Evolutionary conservation across 2,888 invertebrate species (phyloP).

Genomic region (Hypena proboscidalis): DNA sequence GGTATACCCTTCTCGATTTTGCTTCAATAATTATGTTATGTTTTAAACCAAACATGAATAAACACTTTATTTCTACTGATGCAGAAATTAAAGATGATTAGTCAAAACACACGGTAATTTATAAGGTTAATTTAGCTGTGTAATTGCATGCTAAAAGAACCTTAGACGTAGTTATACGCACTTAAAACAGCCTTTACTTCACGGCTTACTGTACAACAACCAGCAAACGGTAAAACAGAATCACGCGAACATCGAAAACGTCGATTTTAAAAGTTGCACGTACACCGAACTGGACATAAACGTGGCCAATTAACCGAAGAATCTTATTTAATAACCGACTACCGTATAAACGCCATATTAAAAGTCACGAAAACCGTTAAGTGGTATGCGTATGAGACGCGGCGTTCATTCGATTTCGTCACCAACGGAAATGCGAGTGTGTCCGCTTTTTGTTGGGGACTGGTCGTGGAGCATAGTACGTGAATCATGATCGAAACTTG

Average conservation of each 20-base stretch:
- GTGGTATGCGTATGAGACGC: constrained; percentile 68
- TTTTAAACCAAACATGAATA: constrained; percentile 13
- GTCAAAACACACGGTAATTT: neutral
- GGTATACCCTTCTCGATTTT: constrained; percentile 42
- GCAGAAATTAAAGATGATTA: neutral
- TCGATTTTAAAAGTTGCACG: constrained; percentile 61
- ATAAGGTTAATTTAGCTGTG: constrained; percentile 12
- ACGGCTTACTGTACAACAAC: constrained; percentile 56
- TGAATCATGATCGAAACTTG: constrained; percentile 69
- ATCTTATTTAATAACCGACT: constrained; percentile 78
- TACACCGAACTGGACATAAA: constrained; percentile 62
- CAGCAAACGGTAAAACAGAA: constrained; percentile 56
- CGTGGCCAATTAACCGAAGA: constrained; percentile 71
- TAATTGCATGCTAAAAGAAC: constrained; percentile 32
- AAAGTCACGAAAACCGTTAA: constrained; percentile 74
- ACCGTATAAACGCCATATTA: constrained; percentile 76
- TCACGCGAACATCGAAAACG: constrained; percentile 58
- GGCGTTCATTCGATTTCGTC: constrained; percentile 65
- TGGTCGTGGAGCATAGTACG: constrained; percentile 52
- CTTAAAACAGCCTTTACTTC: constrained; percentile 53
- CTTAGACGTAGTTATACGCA: constrained; percentile 39
- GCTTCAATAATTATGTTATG: constrained; percentile 21
- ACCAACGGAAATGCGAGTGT: constrained; percentile 68
- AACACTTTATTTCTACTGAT: neutral
- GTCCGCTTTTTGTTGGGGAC: constrained; percentile 63